phyloP scores from a whole-genome alignment of 2,797 vertebrate genomes.

The Myotis myotis region DNA sequence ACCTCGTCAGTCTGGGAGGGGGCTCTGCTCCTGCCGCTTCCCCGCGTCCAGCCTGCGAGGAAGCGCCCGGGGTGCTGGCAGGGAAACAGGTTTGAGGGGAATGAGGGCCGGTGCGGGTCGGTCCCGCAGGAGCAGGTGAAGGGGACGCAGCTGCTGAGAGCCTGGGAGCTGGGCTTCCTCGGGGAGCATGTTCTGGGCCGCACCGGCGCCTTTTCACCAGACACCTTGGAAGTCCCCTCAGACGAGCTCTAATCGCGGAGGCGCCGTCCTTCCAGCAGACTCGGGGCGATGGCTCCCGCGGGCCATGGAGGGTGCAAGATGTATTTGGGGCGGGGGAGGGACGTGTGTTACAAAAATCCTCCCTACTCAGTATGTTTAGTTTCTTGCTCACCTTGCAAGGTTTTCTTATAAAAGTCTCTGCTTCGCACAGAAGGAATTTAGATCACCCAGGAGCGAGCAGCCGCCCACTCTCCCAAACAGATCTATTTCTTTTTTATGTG shows the following conservation, averaged over 20 bases:
- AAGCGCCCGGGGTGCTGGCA: not conserved
- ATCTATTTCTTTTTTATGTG: not conserved
- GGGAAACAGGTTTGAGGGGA: not conserved
- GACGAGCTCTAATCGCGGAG: not conserved
- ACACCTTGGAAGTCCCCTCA: not conserved
- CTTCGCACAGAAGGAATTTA: slow-evolving; percentile 34
- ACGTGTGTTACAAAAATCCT: not conserved
- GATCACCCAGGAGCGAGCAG: not conserved
- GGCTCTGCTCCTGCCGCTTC: fast-evolving
- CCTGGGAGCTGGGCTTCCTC: not conserved
- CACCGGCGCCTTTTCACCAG: not conserved
- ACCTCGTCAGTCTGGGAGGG: not conserved
- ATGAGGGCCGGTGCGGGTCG: not conserved
- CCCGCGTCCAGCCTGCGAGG: fast-evolving
- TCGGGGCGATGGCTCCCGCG: fast-evolving
- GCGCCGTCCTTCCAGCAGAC: not conserved
- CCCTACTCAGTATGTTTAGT: not conserved
- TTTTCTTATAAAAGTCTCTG: not conserved
- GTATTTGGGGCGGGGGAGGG: too few relatives aligned
- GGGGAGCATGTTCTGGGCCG: not conserved
- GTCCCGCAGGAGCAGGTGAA: not conserved
- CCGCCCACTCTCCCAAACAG: not conserved
- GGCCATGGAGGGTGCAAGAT: not conserved
- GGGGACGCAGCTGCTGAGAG: not conserved
- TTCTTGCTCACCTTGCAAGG: not conserved